Conservation (phyloP, 1,140 invertebrate genomes). For the Adelges cooleyi region DNA sequence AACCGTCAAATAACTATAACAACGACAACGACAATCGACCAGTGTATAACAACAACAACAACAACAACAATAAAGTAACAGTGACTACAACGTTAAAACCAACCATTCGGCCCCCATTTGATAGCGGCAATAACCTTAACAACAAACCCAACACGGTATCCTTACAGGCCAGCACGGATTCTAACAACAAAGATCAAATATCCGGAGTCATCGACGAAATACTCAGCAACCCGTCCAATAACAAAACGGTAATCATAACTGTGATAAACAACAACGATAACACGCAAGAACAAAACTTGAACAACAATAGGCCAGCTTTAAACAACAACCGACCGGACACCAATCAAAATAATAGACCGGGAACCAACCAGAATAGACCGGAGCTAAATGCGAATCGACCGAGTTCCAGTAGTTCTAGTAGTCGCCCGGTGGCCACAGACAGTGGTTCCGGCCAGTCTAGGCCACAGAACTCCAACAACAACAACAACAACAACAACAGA, state of each 20-base stretch:
- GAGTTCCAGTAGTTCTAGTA: too few species aligned
- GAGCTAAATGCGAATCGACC: too few species aligned
- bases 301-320: background rate
- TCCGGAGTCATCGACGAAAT: background rate
- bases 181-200: background rate
- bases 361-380: too few species aligned
- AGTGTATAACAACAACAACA: background rate
- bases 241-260: slow-evolving; percentile 14
- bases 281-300: too few species aligned
- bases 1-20: background rate
- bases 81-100: too few species aligned
- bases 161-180: background rate
- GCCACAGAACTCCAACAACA: background rate
- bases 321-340: background rate
- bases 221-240: background rate
- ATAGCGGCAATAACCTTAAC: background rate
- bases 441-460: background rate
- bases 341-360: too few species aligned
- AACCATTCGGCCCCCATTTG: too few species aligned
- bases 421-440: background rate
- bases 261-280: slow-evolving; percentile 1
- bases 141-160: background rate
- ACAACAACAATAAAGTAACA: background rate
- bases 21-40: background rate
- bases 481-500: background rate